phyloP scores from a whole-genome alignment of 2,113 vertebrate genomes.

The Salvelinus fontinalis region DNA sequence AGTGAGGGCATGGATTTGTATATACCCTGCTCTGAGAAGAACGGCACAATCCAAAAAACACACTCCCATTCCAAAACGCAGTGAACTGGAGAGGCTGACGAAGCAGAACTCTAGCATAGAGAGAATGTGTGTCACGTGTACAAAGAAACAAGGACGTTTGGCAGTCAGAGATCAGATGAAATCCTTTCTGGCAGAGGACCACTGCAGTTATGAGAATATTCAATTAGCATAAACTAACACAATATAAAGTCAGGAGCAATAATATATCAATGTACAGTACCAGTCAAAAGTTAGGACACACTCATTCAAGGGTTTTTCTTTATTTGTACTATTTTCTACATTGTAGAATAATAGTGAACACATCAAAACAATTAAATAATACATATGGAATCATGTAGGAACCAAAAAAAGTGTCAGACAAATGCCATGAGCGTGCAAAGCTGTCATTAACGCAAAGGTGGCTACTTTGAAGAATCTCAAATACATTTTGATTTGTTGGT shows the following conservation, averaged over 20 bases:
- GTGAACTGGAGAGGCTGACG: constrained; percentile 39
- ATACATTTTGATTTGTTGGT: no score
- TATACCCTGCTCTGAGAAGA: constrained; percentile 17
- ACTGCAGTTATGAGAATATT: not conserved
- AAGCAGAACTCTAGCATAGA: constrained; percentile 42
- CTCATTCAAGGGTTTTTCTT: no score
- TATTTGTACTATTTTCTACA: no score
- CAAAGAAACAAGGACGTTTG: not conserved
- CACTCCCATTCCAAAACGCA: constrained; percentile 36
- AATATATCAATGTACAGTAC: not conserved
- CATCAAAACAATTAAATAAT: no score
- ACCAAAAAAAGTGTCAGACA: no score
- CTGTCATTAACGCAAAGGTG: no score
- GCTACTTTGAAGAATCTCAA: no score
- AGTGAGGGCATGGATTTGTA: constrained; percentile 25
- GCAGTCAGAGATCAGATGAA: constrained; percentile 14
- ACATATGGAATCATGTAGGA: no score
- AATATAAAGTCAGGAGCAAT: not conserved
- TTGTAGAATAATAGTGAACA: no score
- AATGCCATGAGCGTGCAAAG: no score
- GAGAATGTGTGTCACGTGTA: constrained; percentile 5
- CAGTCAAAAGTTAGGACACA: no score
- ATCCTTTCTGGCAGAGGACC: not conserved
- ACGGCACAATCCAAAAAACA: constrained; percentile 48
- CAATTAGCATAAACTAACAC: not conserved